phyloP scores from a whole-genome alignment of 2,888 invertebrate species.

The Drosophila atroscutellata region DNA sequence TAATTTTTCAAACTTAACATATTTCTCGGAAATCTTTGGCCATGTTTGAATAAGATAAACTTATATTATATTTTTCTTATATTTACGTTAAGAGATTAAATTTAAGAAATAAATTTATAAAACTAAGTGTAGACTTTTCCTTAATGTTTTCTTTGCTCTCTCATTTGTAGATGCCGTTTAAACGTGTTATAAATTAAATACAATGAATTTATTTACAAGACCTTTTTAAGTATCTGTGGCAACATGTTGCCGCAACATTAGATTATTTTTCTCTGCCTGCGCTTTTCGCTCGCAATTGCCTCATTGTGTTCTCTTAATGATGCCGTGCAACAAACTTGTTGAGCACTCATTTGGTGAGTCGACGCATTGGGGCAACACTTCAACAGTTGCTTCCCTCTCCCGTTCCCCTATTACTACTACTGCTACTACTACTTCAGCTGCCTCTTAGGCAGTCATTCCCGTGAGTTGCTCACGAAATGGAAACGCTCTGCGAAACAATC shows the following conservation, averaged over 20 bases:
- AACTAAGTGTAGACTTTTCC: neutral
- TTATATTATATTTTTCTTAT: neutral
- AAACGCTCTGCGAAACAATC: slow-evolving; percentile 68
- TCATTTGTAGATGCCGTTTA: neutral
- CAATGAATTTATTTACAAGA: neutral
- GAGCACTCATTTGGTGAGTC: slow-evolving; percentile 74
- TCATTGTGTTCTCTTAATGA: neutral
- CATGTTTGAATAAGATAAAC: no score
- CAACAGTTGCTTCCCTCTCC: slow-evolving; percentile 65
- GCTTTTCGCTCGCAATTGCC: neutral
- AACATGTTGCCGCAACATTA: slow-evolving; percentile 56
- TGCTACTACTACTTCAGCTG: neutral
- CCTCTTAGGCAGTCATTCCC: slow-evolving; percentile 8
- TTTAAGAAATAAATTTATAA: neutral
- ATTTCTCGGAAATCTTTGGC: no score
- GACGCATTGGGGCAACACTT: slow-evolving; percentile 58
- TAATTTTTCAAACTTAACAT: no score
- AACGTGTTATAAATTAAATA: neutral
- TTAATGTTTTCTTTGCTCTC: neutral
- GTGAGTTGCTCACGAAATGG: slow-evolving; percentile 67
- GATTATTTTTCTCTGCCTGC: neutral
- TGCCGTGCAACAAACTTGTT: slow-evolving; percentile 72
- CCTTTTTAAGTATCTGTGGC: neutral
- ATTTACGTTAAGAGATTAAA: neutral
- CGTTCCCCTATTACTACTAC: slow-evolving; percentile 3